phyloP scores from a whole-genome alignment of 2,797 vertebrate genomes.

The Coregonus ussuriensis region DNA sequence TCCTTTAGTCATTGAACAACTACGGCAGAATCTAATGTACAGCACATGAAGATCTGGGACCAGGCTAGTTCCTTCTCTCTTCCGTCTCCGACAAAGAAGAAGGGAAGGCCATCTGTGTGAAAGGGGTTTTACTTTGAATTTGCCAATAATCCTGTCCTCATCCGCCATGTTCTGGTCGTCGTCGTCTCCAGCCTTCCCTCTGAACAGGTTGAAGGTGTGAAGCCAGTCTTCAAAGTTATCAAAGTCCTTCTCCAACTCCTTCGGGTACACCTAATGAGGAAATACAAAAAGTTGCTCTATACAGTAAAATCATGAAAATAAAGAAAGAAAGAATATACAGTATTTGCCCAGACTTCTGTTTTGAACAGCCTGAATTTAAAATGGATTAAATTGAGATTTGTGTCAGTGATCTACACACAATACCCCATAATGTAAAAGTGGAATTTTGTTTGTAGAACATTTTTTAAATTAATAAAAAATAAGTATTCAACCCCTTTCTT shows the following conservation, averaged over 20 bases:
- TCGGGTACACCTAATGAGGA: slow-evolving; percentile 84
- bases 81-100: no score
- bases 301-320: background rate
- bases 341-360: no score
- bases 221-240: slow-evolving; percentile 95
- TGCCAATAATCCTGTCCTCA: slow-evolving; percentile 91
- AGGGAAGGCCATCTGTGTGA: no score
- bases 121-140: slow-evolving; percentile 84
- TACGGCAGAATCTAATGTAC: background rate
- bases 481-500: no score
- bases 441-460: no score
- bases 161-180: slow-evolving; percentile 83
- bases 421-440: no score
- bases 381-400: no score
- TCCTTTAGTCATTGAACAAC: no score
- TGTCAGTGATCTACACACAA: no score
- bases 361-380: no score
- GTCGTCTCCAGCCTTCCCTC: slow-evolving; percentile 91
- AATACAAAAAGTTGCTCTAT: background rate
- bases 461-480: no score
- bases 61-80: background rate
- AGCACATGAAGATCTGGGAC: background rate
- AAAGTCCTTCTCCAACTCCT: slow-evolving; percentile 90
- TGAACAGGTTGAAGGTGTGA: slow-evolving; percentile 90
- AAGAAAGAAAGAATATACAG: background rate